Conservation (phyloP, 2,888 invertebrate species). For the Caenorhabditis uteleia region DNA sequence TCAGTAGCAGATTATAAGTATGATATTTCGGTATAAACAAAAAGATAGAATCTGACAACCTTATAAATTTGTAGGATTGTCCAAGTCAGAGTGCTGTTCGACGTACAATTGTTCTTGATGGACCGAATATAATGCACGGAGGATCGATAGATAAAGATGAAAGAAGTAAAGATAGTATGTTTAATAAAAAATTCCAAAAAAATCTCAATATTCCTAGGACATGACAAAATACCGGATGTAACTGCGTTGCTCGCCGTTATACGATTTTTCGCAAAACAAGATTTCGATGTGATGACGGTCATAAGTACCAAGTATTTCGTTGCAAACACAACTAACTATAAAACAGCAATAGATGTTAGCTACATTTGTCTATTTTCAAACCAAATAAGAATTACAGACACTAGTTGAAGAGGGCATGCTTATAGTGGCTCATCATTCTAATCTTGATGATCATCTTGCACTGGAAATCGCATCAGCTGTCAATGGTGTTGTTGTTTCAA, state of each 20-base stretch:
- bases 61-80: no score
- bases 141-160: conserved; percentile 10
- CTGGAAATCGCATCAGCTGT: conserved; percentile 20
- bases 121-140: conserved; percentile 33
- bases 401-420: conserved; percentile 16
- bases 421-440: conserved; percentile 1
- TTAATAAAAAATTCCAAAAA: neutral
- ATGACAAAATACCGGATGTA: conserved; percentile 24
- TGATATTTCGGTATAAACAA: no score
- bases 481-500: conserved; percentile 27
- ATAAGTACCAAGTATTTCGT: conserved; percentile 21
- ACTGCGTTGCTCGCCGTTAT: conserved; percentile 15
- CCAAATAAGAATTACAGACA: neutral
- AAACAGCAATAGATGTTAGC: conserved; percentile 12
- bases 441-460: conserved; percentile 26
- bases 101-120: conserved; percentile 25
- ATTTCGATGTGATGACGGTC: conserved; percentile 21
- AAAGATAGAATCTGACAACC: no score
- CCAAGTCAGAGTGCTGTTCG: neutral
- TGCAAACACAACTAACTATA: conserved; percentile 10
- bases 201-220: neutral
- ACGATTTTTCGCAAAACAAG: conserved; percentile 19
- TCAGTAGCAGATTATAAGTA: no score
- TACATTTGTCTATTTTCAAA: neutral
- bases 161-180: neutral